These are phyloP conservation scores for Schizothorax lantsangensis DNA, from an alignment of 2,797 vertebrate species.

Conservation along the genomic window DNA sequence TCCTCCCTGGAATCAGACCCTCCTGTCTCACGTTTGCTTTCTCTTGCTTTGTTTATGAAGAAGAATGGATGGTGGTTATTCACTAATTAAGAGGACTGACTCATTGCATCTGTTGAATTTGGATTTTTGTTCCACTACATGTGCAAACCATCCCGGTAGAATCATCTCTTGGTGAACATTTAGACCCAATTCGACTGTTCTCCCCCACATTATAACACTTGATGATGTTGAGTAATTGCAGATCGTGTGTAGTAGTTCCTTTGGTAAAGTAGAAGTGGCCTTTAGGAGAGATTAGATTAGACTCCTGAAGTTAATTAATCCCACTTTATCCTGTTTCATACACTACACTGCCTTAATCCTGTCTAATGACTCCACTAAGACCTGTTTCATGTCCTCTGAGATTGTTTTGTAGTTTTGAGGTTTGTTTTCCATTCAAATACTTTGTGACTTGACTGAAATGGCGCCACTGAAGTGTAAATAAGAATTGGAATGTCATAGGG, in stretches of 20 bases:
- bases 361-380: constrained; percentile 53
- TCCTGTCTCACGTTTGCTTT: constrained; percentile 48
- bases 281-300: constrained; percentile 49
- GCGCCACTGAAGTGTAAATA: background rate
- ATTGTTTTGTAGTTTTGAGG: constrained; percentile 26
- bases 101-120: constrained; percentile 45
- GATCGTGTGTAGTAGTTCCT: background rate
- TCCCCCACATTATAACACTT: background rate
- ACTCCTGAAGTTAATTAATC: constrained; percentile 61
- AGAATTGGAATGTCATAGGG: constrained; percentile 7
- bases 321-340: constrained; percentile 60
- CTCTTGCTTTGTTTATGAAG: constrained; percentile 47
- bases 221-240: constrained; percentile 1
- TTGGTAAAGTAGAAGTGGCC: constrained; percentile 31
- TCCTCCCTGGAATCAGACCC: constrained; percentile 68
- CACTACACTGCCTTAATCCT: constrained; percentile 58
- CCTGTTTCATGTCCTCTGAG: constrained; percentile 3
- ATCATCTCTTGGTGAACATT: constrained; percentile 1
- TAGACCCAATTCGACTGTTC: background rate
- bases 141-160: constrained; percentile 36
- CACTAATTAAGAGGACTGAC: constrained; percentile 53
- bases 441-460: constrained; percentile 1
- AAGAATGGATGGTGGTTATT: constrained; percentile 50
- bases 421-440: constrained; percentile 33
- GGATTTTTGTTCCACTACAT: constrained; percentile 60